Conservation (phyloP, 2,888 invertebrate genomes). For the Chymomyza amoena region DNA sequence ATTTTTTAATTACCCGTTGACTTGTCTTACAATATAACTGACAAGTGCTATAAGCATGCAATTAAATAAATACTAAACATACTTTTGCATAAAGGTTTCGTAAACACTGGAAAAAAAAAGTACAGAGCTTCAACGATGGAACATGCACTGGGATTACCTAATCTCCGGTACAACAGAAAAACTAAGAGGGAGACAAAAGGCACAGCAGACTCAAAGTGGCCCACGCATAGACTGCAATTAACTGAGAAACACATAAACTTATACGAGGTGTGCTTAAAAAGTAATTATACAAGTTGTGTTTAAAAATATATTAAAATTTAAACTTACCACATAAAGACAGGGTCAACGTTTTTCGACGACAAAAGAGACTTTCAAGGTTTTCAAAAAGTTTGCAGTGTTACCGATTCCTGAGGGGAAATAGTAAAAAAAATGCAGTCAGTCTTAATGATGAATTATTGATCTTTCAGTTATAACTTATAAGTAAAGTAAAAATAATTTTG, state of each 20-base stretch:
- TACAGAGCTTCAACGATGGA: neutral
- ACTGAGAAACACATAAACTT: conserved; percentile 22
- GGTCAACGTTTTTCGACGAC: too few relatives aligned
- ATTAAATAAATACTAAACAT: neutral
- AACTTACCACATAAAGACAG: too few relatives aligned
- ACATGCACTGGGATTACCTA: neutral
- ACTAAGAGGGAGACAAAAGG: neutral
- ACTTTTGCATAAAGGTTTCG: neutral
- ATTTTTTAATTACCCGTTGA: neutral
- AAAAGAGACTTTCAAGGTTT: too few relatives aligned
- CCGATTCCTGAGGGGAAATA: too few relatives aligned
- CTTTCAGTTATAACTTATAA: too few relatives aligned
- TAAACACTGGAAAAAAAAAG: neutral
- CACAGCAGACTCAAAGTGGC: conserved; percentile 23
- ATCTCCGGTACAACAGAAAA: neutral
- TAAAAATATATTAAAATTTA: too few relatives aligned
- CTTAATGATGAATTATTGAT: too few relatives aligned
- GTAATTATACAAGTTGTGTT: too few relatives aligned
- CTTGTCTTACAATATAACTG: neutral
- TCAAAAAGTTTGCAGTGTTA: too few relatives aligned
- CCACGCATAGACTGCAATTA: conserved; percentile 61
- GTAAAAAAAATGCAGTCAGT: too few relatives aligned
- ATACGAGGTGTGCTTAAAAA: too few relatives aligned
- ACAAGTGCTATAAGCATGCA: neutral
- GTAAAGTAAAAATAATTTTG: too few relatives aligned